A percentile compares a stretch with the other conserved stretches of the same genome.
phyloP scores from a whole-genome alignment of 2,888 invertebrate genomes.

The Lasioglossum leucozonium region DNA sequence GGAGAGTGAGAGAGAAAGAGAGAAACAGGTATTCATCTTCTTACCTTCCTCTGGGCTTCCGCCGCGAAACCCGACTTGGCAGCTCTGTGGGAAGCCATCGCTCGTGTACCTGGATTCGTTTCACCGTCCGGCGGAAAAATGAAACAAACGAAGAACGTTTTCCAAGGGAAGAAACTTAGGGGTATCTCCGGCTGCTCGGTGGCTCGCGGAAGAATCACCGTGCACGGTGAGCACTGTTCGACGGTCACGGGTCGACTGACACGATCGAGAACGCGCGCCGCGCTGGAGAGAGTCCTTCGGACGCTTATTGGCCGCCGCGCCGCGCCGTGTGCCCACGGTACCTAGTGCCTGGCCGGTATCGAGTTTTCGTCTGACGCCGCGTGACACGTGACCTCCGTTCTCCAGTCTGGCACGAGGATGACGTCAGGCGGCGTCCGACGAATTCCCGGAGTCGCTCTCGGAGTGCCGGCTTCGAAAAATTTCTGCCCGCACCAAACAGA shows the following conservation, averaged over 20 bases:
- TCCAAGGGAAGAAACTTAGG: neutral
- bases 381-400: slow-evolving; percentile 76
- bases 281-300: slow-evolving; percentile 45
- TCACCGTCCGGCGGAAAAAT: neutral
- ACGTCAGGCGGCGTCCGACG: slow-evolving; percentile 64
- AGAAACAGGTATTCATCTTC: slow-evolving; percentile 66
- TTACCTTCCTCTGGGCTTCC: slow-evolving; percentile 97
- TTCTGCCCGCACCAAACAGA: neutral
- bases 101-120: slow-evolving; percentile 26
- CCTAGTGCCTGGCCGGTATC: slow-evolving; percentile 60
- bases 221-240: slow-evolving; percentile 66
- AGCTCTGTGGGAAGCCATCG: slow-evolving; percentile 93
- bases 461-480: slow-evolving; percentile 23
- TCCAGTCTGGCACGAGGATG: slow-evolving; percentile 70
- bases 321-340: neutral
- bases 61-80: slow-evolving; percentile 97
- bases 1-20: neutral
- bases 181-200: neutral
- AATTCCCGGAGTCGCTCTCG: slow-evolving; percentile 54
- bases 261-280: slow-evolving; percentile 45
- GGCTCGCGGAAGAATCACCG: neutral
- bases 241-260: slow-evolving; percentile 78
- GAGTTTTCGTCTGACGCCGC: slow-evolving; percentile 68
- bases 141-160: neutral
- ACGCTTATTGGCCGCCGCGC: slow-evolving; percentile 63